Evolutionary conservation across 2,113 vertebrate species (phyloP), one percentile per base, ranked within the genome.

Genomic region (Dolichotis patagonum): DNA sequence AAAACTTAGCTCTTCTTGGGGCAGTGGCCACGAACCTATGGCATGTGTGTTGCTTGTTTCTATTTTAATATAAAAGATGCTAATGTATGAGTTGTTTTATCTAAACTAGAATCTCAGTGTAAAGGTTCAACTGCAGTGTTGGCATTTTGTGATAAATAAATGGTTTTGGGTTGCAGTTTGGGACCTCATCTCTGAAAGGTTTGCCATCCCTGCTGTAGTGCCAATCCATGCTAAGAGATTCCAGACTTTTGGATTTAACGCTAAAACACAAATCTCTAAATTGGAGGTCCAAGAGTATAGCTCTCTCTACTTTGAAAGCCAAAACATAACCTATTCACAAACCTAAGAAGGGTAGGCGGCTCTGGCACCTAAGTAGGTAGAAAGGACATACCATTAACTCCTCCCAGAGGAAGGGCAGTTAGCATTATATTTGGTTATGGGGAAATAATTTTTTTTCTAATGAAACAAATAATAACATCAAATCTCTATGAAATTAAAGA

Each of bases 401-500:
- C 60, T 90, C 83, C 32, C 54, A 80, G 80, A 71, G 32, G 32
- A 88, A 75, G 52, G 38, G 10, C 38, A 77, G 49, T 30, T 43
- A 73, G 46, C 16, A 71, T 17, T 71, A 46, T 65, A 63, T 28
- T 63, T 49, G 82, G 17, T 46, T 9, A 54, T 7, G 5, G 49
- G 65, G 90, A 80, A n/a, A 30, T n/a, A 46, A 26, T 2, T 26
- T 60, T 32, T 58, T 91, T 91, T 41, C 32, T 49, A 78, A 83
- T 58, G 30, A 90, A 95, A 94, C 14, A 62, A 46, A 41, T 38
- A 24, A 81, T n/a, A 85, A 58, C 20, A 77, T 80, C 77, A 71
- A 93, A 38, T 93, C 54, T 82, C 82, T 75, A 91, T 43, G 49
- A 49, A 16, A 75, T 60, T 65, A 86, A 88, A 73, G 78, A 84